These are phyloP conservation scores for Drosophila aldrichi DNA, from an alignment of 2,888 invertebrate species.

Conservation along the genomic window DNA sequence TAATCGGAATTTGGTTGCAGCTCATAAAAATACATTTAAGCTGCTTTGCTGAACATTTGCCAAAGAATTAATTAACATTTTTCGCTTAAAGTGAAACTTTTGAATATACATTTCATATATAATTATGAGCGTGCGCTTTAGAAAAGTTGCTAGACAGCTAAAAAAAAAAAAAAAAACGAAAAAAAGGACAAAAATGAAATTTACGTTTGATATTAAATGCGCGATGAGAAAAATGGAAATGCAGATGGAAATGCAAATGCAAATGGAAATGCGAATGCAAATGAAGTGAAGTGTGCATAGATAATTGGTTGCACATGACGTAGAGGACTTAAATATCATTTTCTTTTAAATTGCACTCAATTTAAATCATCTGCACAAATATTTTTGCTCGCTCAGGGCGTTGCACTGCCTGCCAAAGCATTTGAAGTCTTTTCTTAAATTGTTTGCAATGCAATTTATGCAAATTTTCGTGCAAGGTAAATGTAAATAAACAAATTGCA, in stretches of 20 bases:
- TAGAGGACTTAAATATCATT: background rate
- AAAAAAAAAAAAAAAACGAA: background rate
- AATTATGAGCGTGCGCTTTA: background rate
- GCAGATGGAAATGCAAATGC: background rate
- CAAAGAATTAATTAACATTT: background rate
- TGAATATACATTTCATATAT: background rate
- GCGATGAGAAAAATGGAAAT: background rate
- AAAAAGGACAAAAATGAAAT: background rate
- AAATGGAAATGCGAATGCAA: background rate
- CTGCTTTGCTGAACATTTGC: conserved; percentile 6
- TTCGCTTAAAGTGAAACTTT: background rate
- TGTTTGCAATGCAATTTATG: conserved; percentile 59
- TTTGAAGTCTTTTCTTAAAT: conserved; percentile 33
- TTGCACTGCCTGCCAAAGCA: conserved; percentile 1
- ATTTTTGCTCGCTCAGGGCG: conserved; percentile 12
- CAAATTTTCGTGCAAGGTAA: conserved; percentile 50
- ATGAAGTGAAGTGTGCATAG: background rate
- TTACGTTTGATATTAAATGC: background rate
- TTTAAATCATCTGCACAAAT: conserved; percentile 19
- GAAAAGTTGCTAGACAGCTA: background rate
- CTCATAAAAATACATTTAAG: conserved; percentile 6
- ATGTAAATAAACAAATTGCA: conserved; percentile 50
- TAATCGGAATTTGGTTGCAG: background rate
- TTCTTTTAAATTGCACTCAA: conserved; percentile 5
- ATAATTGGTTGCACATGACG: conserved; percentile 4